phyloP scores from a whole-genome alignment of 2,113 vertebrate genomes.

The Danionella cerebrum region DNA sequence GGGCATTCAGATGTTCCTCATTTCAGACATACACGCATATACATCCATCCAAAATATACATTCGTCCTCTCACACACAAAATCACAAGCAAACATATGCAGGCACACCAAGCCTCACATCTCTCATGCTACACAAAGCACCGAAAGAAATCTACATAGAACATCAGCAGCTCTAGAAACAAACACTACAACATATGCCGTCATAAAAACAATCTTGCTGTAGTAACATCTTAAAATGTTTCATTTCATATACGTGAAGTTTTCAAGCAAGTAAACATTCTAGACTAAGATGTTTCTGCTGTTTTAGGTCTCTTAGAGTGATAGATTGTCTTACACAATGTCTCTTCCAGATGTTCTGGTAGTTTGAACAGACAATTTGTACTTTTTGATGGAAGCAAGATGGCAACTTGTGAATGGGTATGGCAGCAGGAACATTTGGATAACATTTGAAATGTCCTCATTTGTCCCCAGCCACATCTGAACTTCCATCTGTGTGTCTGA shows the following conservation, averaged over 20 bases:
- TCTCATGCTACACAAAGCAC: not conserved
- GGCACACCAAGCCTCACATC: not conserved
- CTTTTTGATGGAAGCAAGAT: slow-evolving; percentile 17
- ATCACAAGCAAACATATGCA: not conserved
- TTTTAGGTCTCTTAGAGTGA: slow-evolving; percentile 11
- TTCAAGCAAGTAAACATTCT: no score
- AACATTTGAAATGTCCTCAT: not conserved
- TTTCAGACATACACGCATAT: slow-evolving; percentile 17
- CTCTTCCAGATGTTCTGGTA: slow-evolving; percentile 20
- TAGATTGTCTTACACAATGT: slow-evolving; percentile 22
- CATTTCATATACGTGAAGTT: no score
- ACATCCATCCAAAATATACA: slow-evolving; percentile 12
- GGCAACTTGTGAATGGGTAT: not conserved
- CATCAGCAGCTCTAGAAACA: not conserved
- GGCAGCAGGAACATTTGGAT: not conserved
- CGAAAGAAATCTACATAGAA: not conserved
- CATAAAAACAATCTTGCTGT: no score
- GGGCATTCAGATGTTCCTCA: slow-evolving; percentile 32
- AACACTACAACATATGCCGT: no score
- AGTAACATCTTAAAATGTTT: not conserved
- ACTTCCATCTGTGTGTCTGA: no score
- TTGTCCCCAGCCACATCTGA: no score
- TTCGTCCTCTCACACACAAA: not conserved
- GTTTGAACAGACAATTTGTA: not conserved
- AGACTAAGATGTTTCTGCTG: no score